These are phyloP conservation scores for Diarsia rubi DNA, from an alignment of 2,888 invertebrate genomes.

Conservation along the genomic window DNA sequence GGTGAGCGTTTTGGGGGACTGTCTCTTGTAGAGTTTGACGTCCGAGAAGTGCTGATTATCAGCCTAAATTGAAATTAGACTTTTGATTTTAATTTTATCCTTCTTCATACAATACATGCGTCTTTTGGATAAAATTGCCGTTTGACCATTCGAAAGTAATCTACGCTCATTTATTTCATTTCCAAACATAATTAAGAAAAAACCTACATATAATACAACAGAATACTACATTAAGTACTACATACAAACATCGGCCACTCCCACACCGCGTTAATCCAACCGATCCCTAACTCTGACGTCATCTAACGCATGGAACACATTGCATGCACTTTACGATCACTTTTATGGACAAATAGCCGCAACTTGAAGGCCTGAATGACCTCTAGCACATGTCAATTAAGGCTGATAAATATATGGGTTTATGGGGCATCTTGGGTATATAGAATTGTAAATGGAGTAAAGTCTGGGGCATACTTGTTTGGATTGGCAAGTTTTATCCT, in stretches of 20 bases:
- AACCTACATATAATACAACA: background rate
- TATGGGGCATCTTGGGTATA: slow-evolving; percentile 50
- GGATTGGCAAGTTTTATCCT: too few species aligned
- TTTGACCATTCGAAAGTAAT: too few species aligned
- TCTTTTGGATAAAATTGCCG: too few species aligned
- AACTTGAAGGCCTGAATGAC: slow-evolving; percentile 48
- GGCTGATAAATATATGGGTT: slow-evolving; percentile 59
- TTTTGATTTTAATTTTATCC: too few species aligned
- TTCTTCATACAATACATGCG: too few species aligned
- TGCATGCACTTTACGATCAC: slow-evolving; percentile 60
- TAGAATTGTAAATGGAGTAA: slow-evolving; percentile 43
- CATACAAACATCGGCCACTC: slow-evolving; percentile 33
- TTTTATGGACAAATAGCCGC: slow-evolving; percentile 59
- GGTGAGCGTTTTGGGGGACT: too few species aligned
- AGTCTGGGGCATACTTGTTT: background rate
- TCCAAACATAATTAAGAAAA: background rate
- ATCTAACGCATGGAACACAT: slow-evolving; percentile 54
- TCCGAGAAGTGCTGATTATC: too few species aligned
- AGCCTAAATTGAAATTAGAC: too few species aligned
- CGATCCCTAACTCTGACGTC: slow-evolving; percentile 52
- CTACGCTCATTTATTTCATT: background rate
- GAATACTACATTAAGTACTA: slow-evolving; percentile 21
- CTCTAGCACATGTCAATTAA: slow-evolving; percentile 54
- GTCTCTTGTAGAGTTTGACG: too few species aligned
- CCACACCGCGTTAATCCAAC: slow-evolving; percentile 33